These are phyloP conservation scores for Oreohelix idahoensis DNA, from an alignment of 1,140 invertebrate species.

Conservation along the genomic window DNA sequence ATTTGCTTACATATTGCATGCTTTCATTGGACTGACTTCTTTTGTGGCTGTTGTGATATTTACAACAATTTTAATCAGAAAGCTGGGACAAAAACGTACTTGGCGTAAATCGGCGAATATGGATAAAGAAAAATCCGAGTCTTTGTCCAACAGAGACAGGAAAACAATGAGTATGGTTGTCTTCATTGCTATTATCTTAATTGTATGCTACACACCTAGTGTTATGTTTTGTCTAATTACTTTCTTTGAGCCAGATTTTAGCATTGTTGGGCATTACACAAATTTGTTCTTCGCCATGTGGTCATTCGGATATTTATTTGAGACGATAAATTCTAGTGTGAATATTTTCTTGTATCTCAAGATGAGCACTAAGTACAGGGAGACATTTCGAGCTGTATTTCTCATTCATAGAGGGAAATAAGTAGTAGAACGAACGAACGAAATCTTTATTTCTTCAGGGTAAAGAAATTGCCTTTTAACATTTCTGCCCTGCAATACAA, in stretches of 20 bases:
- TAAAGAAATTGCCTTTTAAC: too few relatives aligned
- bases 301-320: background rate
- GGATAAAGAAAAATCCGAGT: background rate
- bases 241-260: background rate
- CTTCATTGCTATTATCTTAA: background rate
- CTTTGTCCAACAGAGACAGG: background rate
- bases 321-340: background rate
- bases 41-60: background rate
- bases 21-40: background rate
- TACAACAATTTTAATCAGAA: background rate
- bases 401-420: too few relatives aligned
- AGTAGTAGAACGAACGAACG: too few relatives aligned
- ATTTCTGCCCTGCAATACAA: too few relatives aligned
- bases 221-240: background rate
- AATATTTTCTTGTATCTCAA: slow-evolving; percentile 22
- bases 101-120: background rate
- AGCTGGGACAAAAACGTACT: background rate
- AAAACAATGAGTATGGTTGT: background rate
- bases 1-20: background rate
- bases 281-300: background rate
- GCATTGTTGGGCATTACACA: background rate
- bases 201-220: background rate
- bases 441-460: too few relatives aligned
- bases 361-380: slow-evolving; percentile 10
- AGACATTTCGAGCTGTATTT: too few relatives aligned